A percentile compares a stretch with the other conserved stretches of the same genome.
These are phyloP conservation scores for Mystacornis crossleyi DNA, from an alignment of 2,113 vertebrate genomes.

Conservation along the genomic window DNA sequence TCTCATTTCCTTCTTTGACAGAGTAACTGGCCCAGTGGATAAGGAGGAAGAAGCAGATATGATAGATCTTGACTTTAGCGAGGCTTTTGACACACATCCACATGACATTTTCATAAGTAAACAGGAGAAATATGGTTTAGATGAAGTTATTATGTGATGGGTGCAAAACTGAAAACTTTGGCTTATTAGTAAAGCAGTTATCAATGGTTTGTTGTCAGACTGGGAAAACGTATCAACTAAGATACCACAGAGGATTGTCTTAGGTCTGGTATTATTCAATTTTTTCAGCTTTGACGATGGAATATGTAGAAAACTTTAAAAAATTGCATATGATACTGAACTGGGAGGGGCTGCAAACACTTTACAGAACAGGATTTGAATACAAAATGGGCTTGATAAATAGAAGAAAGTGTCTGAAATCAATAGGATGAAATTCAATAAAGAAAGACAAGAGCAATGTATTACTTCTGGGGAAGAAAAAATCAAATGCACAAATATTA, in stretches of 20 bases:
- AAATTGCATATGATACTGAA: not conserved
- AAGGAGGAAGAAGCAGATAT: constrained; percentile 13
- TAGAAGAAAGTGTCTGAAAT: not conserved
- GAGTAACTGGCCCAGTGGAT: constrained; percentile 43
- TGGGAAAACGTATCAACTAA: not conserved
- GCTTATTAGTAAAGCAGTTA: not conserved
- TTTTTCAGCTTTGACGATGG: not conserved
- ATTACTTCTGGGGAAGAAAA: not conserved
- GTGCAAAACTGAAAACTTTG: constrained; percentile 6
- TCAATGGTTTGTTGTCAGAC: constrained; percentile 20
- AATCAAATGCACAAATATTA: not conserved
- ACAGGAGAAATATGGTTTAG: constrained; percentile 9
- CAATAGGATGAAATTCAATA: constrained; percentile 10
- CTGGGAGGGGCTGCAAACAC: not conserved
- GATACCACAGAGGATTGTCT: not conserved
- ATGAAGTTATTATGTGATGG: constrained; percentile 28
- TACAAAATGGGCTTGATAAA: not conserved
- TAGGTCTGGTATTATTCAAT: not conserved
- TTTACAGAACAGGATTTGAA: not conserved
- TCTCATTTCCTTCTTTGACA: constrained; percentile 57
- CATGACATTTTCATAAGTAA: constrained; percentile 51
- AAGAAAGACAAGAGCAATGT: not conserved
- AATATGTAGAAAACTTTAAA: not conserved
- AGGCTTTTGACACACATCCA: constrained; percentile 35
- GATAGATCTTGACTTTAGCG: constrained; percentile 22